A percentile compares a stretch with the other conserved stretches of the same genome.
These are phyloP conservation scores for Nemoura dubitans DNA, from an alignment of 2,888 invertebrate species.

Conservation along the genomic window DNA sequence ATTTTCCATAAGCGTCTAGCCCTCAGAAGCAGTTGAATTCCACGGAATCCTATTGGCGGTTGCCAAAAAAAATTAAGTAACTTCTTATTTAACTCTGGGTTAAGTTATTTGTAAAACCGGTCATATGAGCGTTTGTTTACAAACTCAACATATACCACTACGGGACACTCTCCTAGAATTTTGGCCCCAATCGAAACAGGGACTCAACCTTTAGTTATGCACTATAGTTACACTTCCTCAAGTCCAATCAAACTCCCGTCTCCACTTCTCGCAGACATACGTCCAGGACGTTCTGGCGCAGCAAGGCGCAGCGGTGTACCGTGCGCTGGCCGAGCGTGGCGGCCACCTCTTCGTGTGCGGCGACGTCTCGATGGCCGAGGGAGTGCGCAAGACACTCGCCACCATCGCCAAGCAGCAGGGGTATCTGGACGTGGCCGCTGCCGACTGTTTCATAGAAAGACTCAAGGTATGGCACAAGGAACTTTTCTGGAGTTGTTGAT, in stretches of 20 bases:
- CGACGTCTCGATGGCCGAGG: constrained; percentile 96
- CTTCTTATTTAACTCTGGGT: too few relatives aligned
- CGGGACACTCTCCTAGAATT: too few relatives aligned
- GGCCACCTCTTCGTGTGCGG: constrained; percentile 97
- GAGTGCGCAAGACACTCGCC: constrained; percentile 90
- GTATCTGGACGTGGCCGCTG: constrained; percentile 79
- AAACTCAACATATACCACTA: too few relatives aligned
- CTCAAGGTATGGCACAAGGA: constrained; percentile 73
- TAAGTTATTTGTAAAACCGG: too few relatives aligned
- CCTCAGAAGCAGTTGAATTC: too few relatives aligned
- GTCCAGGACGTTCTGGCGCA: constrained; percentile 88
- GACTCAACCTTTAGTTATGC: too few relatives aligned
- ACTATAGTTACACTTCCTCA: too few relatives aligned
- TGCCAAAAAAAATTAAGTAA: too few relatives aligned
- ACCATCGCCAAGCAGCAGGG: constrained; percentile 79
- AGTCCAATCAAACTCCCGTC: background rate
- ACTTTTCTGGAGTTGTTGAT: constrained; percentile 48
- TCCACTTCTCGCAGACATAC: constrained; percentile 73
- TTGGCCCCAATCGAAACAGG: too few relatives aligned
- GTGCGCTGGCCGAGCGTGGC: constrained; percentile 76
- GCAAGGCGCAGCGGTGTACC: constrained; percentile 80
- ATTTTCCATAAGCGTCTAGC: too few relatives aligned
- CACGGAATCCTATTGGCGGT: too few relatives aligned
- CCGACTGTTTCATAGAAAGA: constrained; percentile 84
- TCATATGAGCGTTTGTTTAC: too few relatives aligned